Evolutionary conservation across 2,113 vertebrate species (phyloP), one percentile per base, ranked within the genome.

Genomic region (Anhinga anhinga): DNA sequence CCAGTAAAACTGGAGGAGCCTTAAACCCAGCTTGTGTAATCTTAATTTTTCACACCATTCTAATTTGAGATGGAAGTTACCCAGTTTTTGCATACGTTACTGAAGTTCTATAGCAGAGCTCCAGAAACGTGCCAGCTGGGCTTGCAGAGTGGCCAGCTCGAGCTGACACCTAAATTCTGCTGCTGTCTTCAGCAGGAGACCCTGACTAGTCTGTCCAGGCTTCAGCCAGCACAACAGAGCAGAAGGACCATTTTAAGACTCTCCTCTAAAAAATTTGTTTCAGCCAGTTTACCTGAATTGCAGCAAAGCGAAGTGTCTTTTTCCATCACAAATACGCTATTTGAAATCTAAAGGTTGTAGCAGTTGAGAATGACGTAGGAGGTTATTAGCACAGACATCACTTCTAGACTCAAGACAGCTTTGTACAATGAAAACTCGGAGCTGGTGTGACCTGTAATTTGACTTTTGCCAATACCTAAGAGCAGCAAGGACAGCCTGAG

Each of bases 11-110:
- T 26, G 45, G 26, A 76, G 30, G 65, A 76, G 11, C 61, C 44
- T 70, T 61, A 65, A 40, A 32, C 17, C 32, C 22, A 2, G 2
- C 27, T 52, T 62, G 66, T 88, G 53, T 76, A 17, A 74, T 74
- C 7, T 27, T 34, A 44, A 45, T 25, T 13, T 74, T 13, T 2
- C 2, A 1, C 27, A 38, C 15, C 11, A 0, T 7, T 49, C 6
- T 12, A 40, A 1, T 18, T 29, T 9, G 84, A 72, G 70, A 27
- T 42, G 56, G 73, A 17, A 21, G 44, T 16, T 10, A 2, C 1
- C 45, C 2, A 0, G 2, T 4, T 29, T 26, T 50, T 42, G 3
- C 27, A n/a, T 19, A 30, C 16, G 1, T 27, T 5, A 8, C 1
- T 67, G 18, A 45, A 5, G 38, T 2, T n/a, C 18, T 6, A 7